Evolutionary conservation across 2,113 vertebrate species (phyloP), one percentile per base, ranked within the genome.

Genomic region (Hemibagrus wyckioides): DNA sequence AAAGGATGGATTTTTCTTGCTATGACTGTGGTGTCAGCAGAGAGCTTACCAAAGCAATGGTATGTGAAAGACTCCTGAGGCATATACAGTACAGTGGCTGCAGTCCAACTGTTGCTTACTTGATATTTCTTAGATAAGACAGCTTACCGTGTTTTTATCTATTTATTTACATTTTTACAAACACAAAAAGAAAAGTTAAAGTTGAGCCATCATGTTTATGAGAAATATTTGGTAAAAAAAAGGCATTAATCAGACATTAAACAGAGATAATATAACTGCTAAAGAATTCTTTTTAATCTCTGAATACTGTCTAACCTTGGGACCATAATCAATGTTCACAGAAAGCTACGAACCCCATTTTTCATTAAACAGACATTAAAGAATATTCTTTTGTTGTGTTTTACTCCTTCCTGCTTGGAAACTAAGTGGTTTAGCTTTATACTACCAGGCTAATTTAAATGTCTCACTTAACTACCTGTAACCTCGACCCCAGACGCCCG

Each of bases 391-490:
- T 33, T 71, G 39, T 59, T 80, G 75, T 82, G 36, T 14, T 59
- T 88, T 56, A 90, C 91, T 84, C 10, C 80, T 92, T 33, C 71
- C 19, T 71, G 6, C 41, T 44, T 44, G 41, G 41, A 44, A 6
- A 44, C n/a, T n/a, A n/a, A n/a, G n/a, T n/a, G n/a, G n/a, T n/a
- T n/a, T n/a, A 86, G 88, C 59, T 84, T 19, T 65, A 87, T 89
- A 84, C 85, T 77, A 85, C 85, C 86, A 87, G 88, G 84, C 63
- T 93, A 89, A 93, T 93, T 92, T 90, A 54, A 90, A n/a, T 90
- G 86, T 88, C 86, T 85, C 86, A 91, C 85, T 83, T 82, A 88
- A n/a, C n/a, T n/a, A n/a, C n/a, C n/a, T n/a, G n/a, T n/a, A n/a
- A n/a, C n/a, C n/a, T n/a, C n/a, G n/a, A n/a, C n/a, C n/a, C n/a